Evolutionary conservation across 2,797 vertebrate species (phyloP).

Genomic region (Silurus aristotelis): DNA sequence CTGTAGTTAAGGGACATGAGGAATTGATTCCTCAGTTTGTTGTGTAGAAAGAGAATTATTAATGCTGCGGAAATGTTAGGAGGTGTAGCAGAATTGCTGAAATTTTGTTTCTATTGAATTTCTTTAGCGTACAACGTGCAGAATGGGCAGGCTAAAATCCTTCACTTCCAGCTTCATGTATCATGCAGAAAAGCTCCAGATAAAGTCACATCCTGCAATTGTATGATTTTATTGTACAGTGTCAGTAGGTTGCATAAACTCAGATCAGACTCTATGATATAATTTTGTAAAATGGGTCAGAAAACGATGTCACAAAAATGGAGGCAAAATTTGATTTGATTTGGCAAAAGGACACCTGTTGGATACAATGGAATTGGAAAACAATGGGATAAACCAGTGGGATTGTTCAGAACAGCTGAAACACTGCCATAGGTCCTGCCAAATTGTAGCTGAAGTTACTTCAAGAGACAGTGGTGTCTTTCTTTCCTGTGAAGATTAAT

Average conservation of each 20-base stretch:
- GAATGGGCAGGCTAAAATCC: conserved; percentile 36
- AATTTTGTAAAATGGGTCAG: neutral
- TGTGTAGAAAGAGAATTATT: conserved; percentile 35
- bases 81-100: conserved; percentile 32
- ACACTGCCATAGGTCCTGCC: conserved; percentile 2
- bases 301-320: no score
- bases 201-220: neutral
- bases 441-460: neutral
- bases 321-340: neutral
- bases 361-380: neutral
- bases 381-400: neutral
- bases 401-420: conserved; percentile 16
- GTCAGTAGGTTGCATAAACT: neutral
- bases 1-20: conserved; percentile 27
- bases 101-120: conserved; percentile 29
- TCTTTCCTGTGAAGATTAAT: neutral
- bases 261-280: neutral
- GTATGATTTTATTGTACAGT: neutral
- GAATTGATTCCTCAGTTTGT: conserved; percentile 34
- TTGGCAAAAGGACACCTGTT: neutral
- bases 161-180: conserved; percentile 36
- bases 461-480: neutral
- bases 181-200: conserved; percentile 18
- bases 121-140: conserved; percentile 14
- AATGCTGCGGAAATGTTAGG: conserved; percentile 45